These are phyloP conservation scores for Labeo calbasu DNA, from an alignment of 2,797 vertebrate species.

Conservation along the genomic window DNA sequence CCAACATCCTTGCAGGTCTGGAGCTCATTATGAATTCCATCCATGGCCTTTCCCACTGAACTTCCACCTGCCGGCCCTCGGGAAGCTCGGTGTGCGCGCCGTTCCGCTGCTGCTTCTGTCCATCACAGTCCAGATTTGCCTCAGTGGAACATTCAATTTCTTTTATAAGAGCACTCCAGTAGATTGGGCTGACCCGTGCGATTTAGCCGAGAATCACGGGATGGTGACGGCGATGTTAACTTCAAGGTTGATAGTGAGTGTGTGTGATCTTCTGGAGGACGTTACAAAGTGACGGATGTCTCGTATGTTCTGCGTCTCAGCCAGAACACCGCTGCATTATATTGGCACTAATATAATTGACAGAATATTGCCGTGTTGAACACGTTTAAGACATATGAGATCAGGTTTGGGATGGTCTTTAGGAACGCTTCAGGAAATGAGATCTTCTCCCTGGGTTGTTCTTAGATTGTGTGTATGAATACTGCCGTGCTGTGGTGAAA, in stretches of 20 bases:
- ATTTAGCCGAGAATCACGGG: constrained; percentile 75
- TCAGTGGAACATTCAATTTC: constrained; percentile 77
- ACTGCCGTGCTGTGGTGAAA: constrained; percentile 71
- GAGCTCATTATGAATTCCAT: constrained; percentile 80
- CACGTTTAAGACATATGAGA: constrained; percentile 5
- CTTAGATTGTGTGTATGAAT: constrained; percentile 53
- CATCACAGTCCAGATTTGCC: constrained; percentile 76
- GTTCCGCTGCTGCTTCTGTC: constrained; percentile 66
- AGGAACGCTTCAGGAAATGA: background rate
- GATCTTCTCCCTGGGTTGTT: constrained; percentile 4
- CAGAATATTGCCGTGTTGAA: background rate
- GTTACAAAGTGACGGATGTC: constrained; percentile 1
- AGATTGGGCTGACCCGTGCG: constrained; percentile 74
- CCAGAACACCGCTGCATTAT: background rate
- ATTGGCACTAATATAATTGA: constrained; percentile 58
- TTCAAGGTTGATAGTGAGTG: constrained; percentile 60
- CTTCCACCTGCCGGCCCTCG: constrained; percentile 51
- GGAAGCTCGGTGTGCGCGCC: constrained; percentile 61
- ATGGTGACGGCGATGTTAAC: constrained; percentile 72
- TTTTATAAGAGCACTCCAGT: constrained; percentile 78
- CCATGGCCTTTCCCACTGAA: constrained; percentile 61
- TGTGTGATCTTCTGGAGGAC: constrained; percentile 17
- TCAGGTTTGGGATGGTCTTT: constrained; percentile 2
- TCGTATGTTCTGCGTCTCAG: background rate
- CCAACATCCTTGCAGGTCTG: constrained; percentile 65